phyloP scores from a whole-genome alignment of 1,140 invertebrate genomes.

The Anastrepha ludens region DNA sequence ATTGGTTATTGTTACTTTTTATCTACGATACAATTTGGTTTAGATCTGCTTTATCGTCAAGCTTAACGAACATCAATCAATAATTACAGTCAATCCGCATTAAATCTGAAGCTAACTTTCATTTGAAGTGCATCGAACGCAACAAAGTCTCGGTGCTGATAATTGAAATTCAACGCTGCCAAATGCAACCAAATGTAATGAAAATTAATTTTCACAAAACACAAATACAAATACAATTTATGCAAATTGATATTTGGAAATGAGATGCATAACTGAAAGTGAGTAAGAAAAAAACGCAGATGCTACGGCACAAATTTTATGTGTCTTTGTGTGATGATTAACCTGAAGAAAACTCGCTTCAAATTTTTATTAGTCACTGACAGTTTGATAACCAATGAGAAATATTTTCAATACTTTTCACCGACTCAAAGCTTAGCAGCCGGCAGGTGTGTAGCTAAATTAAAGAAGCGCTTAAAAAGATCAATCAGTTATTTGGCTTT shows the following conservation, averaged over 20 bases:
- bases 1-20: too few species aligned
- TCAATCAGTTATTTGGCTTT: constrained; percentile 8
- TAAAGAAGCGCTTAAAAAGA: constrained; percentile 31
- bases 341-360: background rate
- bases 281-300: too few species aligned
- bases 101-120: background rate
- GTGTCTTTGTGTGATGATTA: background rate
- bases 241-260: background rate
- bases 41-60: background rate
- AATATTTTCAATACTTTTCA: constrained; percentile 7
- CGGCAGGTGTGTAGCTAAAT: background rate
- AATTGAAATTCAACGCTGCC: background rate
- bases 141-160: background rate
- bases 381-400: constrained; percentile 12
- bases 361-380: background rate
- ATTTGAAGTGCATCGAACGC: background rate
- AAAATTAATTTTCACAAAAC: background rate
- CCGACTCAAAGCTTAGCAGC: background rate
- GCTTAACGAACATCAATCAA: background rate
- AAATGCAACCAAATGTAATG: constrained; percentile 2
- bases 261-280: background rate
- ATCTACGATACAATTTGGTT: too few species aligned
- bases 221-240: background rate
- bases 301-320: too few species aligned
- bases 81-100: background rate